Conservation (phyloP, 2,888 invertebrate species). For the Zele albiditarsus region DNA sequence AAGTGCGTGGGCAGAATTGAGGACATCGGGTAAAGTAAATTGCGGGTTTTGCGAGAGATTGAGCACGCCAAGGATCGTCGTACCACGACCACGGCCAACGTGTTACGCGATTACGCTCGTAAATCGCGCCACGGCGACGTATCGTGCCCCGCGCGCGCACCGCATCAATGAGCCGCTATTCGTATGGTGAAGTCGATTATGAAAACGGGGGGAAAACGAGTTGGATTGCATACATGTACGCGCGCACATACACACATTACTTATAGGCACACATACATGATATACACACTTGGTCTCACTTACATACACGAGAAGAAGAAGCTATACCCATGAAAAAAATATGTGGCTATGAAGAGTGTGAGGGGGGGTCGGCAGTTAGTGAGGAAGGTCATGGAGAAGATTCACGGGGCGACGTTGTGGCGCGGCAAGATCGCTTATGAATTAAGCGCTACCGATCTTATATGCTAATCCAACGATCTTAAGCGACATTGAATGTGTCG, state of each 20-base stretch:
- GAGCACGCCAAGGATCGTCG: slow-evolving; percentile 29
- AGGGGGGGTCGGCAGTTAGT: background rate
- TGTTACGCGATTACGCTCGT: slow-evolving; percentile 55
- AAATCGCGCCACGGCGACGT: slow-evolving; percentile 55
- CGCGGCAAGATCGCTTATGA: slow-evolving; percentile 27
- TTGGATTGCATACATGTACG: slow-evolving; percentile 22
- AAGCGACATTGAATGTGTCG: slow-evolving; percentile 12
- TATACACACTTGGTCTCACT: background rate
- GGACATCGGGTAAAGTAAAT: slow-evolving; percentile 35
- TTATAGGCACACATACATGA: background rate
- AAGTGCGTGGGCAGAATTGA: slow-evolving; percentile 38
- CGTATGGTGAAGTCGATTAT: slow-evolving; percentile 51
- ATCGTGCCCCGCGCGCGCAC: slow-evolving; percentile 26
- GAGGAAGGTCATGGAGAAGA: slow-evolving; percentile 33
- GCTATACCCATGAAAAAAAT: slow-evolving; percentile 26
- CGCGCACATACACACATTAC: background rate
- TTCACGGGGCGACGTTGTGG: slow-evolving; percentile 32
- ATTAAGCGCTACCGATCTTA: slow-evolving; percentile 42
- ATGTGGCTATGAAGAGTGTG: slow-evolving; percentile 2
- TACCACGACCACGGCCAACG: slow-evolving; percentile 50
- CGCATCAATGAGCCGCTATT: slow-evolving; percentile 57
- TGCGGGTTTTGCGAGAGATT: slow-evolving; percentile 44
- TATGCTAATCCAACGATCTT: slow-evolving; percentile 44
- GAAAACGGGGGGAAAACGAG: slow-evolving; percentile 47
- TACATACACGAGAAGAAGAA: slow-evolving; percentile 20